Base-by-base conservation (phyloP, 2,797 vertebrate genomes). In the Malurus leucopterus region DNA sequence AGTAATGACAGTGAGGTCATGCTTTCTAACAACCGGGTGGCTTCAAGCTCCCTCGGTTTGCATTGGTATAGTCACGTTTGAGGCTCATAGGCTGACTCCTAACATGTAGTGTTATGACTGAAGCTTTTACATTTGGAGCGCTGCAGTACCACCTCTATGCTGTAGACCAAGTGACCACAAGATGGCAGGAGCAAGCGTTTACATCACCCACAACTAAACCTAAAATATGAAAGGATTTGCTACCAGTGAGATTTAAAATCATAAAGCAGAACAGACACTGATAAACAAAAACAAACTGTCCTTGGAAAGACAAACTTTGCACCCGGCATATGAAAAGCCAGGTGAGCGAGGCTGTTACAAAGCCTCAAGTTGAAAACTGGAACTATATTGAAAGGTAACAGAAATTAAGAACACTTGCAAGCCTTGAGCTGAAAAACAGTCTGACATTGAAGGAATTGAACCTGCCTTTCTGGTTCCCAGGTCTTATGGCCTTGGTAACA, bases 21-120 rank as follows among this genome's bases (percentile, higher is more conserved):
- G 36, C 47, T n/a, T 68, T 50, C 47, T 24, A 40, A 36, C 36
- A 51, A 16, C 65, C n/a, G 4, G 16, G 9, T 40, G 21, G 21
- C 47, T 68, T 40, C 47, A 50, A n/a, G 8, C 47, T 40, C 47
- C 36, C 36, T 51, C 27, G 16, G 23, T 40, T 27, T 51, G 21
- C 34, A 40, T 18, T 30, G 29, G 36, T 68, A 17, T 40, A 51
- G 36, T 36, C 54, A 32, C 32, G 0, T 30, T 1, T 15, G 34
- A 62, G 40, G 17, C 29, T 62, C 3, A 2, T 29, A 20, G n/a
- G 59, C 29, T 71, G 44, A 40, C 41, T 34, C n/a, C 16, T 36
- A 76, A 17, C 17, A 36, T 0, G 0, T 3, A 2, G 9, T 53
- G 40, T 18, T 70, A 44, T n/a, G 58, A 62, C 40, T 13, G 26